These are phyloP conservation scores for Oreotrochilus melanogaster DNA, from an alignment of 2,113 vertebrate genomes.

Conservation along the genomic window DNA sequence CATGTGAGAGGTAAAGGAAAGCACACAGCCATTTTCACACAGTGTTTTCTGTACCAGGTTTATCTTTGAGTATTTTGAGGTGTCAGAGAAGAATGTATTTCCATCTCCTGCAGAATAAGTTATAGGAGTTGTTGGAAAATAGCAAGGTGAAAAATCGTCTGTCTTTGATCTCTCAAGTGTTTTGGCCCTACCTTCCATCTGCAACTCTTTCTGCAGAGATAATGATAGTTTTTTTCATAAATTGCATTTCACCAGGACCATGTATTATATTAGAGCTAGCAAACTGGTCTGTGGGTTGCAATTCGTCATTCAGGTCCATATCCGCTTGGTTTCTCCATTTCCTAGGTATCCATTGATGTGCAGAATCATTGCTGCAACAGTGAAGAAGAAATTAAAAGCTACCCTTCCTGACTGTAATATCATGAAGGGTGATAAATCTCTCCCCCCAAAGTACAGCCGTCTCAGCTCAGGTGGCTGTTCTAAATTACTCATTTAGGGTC, in stretches of 20 bases:
- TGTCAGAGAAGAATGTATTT: not conserved
- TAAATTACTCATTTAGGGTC: not conserved
- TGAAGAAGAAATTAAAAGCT: not conserved
- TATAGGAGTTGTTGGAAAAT: not conserved
- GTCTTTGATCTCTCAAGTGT: not conserved
- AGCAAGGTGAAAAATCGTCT: not conserved
- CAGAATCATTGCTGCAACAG: not conserved
- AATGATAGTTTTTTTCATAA: not conserved
- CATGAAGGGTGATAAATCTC: not conserved
- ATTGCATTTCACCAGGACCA: not conserved
- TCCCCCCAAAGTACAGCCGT: not conserved
- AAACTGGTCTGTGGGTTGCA: not conserved
- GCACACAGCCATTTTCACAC: not conserved
- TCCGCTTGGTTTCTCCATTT: not conserved
- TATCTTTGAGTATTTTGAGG: not conserved
- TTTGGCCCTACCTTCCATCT: not conserved
- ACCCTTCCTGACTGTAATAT: not conserved
- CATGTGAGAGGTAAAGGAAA: not conserved
- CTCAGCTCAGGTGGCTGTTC: not conserved
- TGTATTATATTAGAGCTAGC: not conserved
- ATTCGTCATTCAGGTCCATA: not conserved
- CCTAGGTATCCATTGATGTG: not conserved
- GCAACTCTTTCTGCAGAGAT: not conserved
- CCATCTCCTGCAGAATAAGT: not conserved
- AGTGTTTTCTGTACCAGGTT: not conserved